Conservation (phyloP, 2,888 invertebrate species). For the Parthenolecanium corni region DNA sequence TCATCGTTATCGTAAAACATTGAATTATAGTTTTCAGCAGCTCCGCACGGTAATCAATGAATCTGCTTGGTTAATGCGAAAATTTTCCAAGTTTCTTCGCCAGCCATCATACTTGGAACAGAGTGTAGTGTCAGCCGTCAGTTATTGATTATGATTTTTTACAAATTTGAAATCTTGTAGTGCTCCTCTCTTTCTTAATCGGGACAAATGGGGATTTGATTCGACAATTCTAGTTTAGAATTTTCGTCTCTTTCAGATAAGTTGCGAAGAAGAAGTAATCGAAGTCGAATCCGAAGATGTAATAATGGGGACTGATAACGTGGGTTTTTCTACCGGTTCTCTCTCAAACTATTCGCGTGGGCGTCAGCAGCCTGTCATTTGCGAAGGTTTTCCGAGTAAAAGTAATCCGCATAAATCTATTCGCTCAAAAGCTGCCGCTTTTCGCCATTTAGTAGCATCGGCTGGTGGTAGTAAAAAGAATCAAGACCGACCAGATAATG, state of each 20-base stretch:
- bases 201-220: too few relatives aligned
- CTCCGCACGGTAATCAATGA: too few relatives aligned
- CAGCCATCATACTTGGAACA: too few relatives aligned
- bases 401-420: not conserved
- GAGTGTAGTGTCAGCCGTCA: too few relatives aligned
- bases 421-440: not conserved
- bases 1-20: too few relatives aligned
- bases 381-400: slow-evolving; percentile 2
- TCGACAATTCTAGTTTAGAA: too few relatives aligned
- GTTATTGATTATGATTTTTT: too few relatives aligned
- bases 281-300: slow-evolving; percentile 8
- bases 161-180: too few relatives aligned
- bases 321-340: not conserved
- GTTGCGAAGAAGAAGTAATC: slow-evolving; percentile 1
- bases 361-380: not conserved
- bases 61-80: too few relatives aligned
- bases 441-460: slow-evolving; percentile 10
- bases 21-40: too few relatives aligned
- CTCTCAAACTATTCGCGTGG: slow-evolving; percentile 1
- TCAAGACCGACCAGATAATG: slow-evolving; percentile 12
- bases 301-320: not conserved
- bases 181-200: too few relatives aligned
- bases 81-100: too few relatives aligned
- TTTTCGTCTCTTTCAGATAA: slow-evolving; percentile 1
- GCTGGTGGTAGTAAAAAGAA: not conserved